These are phyloP conservation scores for Melinaea marsaeus DNA, from an alignment of 2,888 invertebrate genomes.

Conservation along the genomic window DNA sequence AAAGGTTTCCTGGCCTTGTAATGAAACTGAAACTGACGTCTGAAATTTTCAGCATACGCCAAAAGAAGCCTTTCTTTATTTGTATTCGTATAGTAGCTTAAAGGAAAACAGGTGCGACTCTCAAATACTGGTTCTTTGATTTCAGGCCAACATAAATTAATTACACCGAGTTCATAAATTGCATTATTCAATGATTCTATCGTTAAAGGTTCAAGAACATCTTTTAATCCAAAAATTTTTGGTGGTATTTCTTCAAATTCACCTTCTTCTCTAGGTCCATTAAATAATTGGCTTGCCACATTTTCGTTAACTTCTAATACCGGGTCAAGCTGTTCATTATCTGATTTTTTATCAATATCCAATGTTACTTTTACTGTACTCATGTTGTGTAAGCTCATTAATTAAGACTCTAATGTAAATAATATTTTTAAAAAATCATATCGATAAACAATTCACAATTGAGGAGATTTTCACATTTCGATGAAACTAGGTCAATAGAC, in stretches of 20 bases:
- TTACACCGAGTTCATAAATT: conserved; percentile 78
- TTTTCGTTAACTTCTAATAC: conserved; percentile 67
- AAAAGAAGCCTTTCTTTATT: conserved; percentile 84
- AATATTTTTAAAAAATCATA: no score
- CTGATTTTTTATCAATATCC: conserved; percentile 48
- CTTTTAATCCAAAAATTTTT: conserved; percentile 57
- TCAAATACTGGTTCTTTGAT: conserved; percentile 76
- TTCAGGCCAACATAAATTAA: conserved; percentile 82
- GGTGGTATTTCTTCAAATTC: conserved; percentile 58
- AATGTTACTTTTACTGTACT: conserved; percentile 36
- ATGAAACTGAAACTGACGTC: conserved; percentile 80
- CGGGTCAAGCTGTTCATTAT: conserved; percentile 53
- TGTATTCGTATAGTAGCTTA: conserved; percentile 80
- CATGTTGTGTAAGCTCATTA: conserved; percentile 30
- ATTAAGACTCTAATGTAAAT: neutral
- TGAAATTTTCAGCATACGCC: conserved; percentile 87
- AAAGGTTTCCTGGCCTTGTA: conserved; percentile 81
- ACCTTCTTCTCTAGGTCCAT: conserved; percentile 51
- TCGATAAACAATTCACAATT: no score
- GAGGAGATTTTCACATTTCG: conserved; percentile 10
- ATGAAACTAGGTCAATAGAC: conserved; percentile 26
- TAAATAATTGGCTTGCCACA: conserved; percentile 50
- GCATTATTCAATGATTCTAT: conserved; percentile 77
- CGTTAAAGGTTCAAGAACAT: conserved; percentile 61
- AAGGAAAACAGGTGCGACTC: conserved; percentile 79